Base-by-base conservation (phyloP, 1,140 invertebrate species). In the Muscidifurax raptorellus region DNA sequence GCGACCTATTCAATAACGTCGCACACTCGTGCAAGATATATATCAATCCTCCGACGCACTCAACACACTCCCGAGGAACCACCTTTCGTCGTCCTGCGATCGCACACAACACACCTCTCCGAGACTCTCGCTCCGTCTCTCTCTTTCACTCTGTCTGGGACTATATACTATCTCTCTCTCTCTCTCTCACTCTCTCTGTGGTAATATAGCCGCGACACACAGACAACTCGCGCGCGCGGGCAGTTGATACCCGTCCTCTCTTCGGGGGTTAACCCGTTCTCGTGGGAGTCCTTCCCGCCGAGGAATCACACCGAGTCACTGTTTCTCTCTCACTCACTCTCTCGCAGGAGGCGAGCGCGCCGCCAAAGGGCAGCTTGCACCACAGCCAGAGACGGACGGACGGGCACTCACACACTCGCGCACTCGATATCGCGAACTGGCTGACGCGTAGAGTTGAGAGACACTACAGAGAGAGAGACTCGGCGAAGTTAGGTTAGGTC, bases 351-450 rank as follows among this genome's bases (percentile, higher is more conserved):
- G 52, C 22, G 52, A 59, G 52, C 52, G 52, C 52, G 52, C 52
- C 52, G 52, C 52, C 52, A 18, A 59, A 59, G 52, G 36, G 52
- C 52, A 59, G 52, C 52, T 22, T 59, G 52, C 52, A 59, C 52
- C 52, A 44, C 32, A 76, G 27, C 25, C 74, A 44, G 32, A 76
- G 74, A 76, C 32, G 22, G 10, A 18, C 74, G 22, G 27, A n/a
- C 74, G 22, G 10, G 22, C 30, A 76, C 74, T 12, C 15, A 76
- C 32, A 40, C 74, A 76, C 36, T 25, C 74, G 36, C 74, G 36
- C 74, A 76, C 74, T 36, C 52, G 52, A 59, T 59, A 59, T 59
- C 52, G 52, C 52, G 22, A 59, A 59, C 52, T 59, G 52, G 52
- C 22, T 59, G 52, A 59, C 52, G 52, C 52, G 52, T 59, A 59